Conservation (phyloP, 2,797 vertebrate species). For the Periophthalmus magnuspinnatus region DNA sequence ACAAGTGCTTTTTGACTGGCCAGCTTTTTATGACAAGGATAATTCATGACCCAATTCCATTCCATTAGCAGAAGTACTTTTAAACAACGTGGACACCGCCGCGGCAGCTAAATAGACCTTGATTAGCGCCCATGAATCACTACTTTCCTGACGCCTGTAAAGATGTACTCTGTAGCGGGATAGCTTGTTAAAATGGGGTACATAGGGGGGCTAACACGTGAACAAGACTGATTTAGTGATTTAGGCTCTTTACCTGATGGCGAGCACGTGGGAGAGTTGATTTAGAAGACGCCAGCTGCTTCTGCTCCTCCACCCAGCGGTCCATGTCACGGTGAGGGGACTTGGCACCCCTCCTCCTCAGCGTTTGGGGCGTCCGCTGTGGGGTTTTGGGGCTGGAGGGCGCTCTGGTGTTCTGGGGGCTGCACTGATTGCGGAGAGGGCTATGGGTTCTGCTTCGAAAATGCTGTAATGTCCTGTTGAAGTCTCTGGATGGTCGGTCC, state of each 20-base stretch:
- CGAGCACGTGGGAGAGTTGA: slow-evolving; percentile 83
- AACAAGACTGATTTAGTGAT: slow-evolving; percentile 46
- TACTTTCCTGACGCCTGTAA: slow-evolving; percentile 58
- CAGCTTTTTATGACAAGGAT: slow-evolving; percentile 64
- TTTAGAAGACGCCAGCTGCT: slow-evolving; percentile 83
- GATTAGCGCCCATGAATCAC: slow-evolving; percentile 63
- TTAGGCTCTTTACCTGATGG: slow-evolving; percentile 70
- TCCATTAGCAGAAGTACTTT: slow-evolving; percentile 74
- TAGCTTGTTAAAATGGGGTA: slow-evolving; percentile 54
- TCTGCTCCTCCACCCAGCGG: slow-evolving; percentile 88
- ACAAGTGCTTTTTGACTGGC: slow-evolving; percentile 67
- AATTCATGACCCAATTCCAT: slow-evolving; percentile 73
- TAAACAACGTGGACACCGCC: slow-evolving; percentile 49
- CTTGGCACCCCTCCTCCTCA: slow-evolving; percentile 78
- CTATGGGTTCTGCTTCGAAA: slow-evolving; percentile 79
- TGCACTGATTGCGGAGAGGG: slow-evolving; percentile 79
- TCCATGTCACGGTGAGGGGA: slow-evolving; percentile 82
- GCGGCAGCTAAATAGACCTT: slow-evolving; percentile 57
- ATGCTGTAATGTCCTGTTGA: slow-evolving; percentile 52
- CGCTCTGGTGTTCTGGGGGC: slow-evolving; percentile 83
- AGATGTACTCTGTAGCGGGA: slow-evolving; percentile 47
- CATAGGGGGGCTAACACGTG: slow-evolving; percentile 15
- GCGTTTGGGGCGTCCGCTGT: slow-evolving; percentile 80
- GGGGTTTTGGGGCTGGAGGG: slow-evolving; percentile 78
- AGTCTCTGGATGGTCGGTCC: slow-evolving; percentile 43